These are phyloP conservation scores for Physocephala rufipes DNA, from an alignment of 2,888 invertebrate genomes.

Conservation along the genomic window DNA sequence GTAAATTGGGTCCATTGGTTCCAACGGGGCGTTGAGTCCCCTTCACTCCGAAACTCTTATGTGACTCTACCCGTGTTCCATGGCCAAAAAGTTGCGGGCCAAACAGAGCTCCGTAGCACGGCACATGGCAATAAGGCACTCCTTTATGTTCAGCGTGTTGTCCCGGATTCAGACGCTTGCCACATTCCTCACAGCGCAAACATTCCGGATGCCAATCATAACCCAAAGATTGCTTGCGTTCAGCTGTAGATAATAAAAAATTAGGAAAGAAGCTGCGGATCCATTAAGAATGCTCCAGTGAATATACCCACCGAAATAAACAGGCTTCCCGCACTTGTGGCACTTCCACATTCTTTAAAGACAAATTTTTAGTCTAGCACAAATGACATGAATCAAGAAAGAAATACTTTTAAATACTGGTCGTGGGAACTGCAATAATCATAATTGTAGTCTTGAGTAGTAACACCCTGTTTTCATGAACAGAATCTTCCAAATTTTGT, in stretches of 20 bases:
- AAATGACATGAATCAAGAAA: neutral
- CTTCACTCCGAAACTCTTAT: conserved; percentile 80
- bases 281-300: neutral
- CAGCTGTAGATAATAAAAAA: conserved; percentile 70
- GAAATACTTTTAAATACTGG: conserved; percentile 2
- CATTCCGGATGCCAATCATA: conserved; percentile 89
- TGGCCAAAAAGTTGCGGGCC: conserved; percentile 86
- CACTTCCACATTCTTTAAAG: conserved; percentile 76
- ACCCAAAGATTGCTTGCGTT: conserved; percentile 85
- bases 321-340: conserved; percentile 83
- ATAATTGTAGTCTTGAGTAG: neutral
- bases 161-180: conserved; percentile 81
- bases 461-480: neutral
- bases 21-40: conserved; percentile 65
- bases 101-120: conserved; percentile 83
- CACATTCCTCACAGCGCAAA: conserved; percentile 83
- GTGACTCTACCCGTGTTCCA: conserved; percentile 82
- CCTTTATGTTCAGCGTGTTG: conserved; percentile 90
- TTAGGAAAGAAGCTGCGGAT: neutral
- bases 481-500: conserved; percentile 5
- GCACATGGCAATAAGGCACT: conserved; percentile 85
- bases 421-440: neutral
- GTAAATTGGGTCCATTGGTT: conserved; percentile 65
- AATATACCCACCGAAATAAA: conserved; percentile 76
- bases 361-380: neutral